phyloP scores from a whole-genome alignment of 2,113 vertebrate species.

The Tonatia bakeri region DNA sequence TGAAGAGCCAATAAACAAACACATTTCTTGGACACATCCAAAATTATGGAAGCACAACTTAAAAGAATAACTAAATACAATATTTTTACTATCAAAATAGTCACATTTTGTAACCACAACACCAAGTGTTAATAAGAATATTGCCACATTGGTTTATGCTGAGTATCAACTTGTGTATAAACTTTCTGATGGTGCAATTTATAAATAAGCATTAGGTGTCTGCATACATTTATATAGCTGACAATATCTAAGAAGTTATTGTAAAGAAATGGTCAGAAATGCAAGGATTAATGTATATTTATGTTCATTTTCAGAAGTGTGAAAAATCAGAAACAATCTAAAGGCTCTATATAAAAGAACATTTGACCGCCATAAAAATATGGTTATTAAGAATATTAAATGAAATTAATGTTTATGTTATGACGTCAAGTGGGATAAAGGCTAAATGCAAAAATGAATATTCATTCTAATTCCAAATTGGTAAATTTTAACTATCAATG shows the following conservation, averaged over 20 bases:
- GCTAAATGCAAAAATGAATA: neutral
- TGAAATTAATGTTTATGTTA: neutral
- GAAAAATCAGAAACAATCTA: neutral
- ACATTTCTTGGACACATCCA: neutral
- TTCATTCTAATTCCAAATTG: neutral
- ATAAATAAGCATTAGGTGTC: neutral
- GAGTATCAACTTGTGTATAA: neutral
- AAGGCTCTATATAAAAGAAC: neutral
- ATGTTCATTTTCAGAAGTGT: neutral
- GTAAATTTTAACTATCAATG: neutral
- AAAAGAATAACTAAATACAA: neutral
- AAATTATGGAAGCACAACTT: neutral
- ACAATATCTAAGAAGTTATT: neutral
- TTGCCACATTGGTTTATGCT: neutral
- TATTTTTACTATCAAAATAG: neutral
- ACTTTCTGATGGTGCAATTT: neutral
- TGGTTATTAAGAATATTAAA: neutral
- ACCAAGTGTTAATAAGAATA: neutral
- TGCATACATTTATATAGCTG: neutral
- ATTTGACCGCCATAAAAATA: neutral
- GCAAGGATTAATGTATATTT: neutral
- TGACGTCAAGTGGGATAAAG: neutral
- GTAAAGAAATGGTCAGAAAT: conserved; percentile 14
- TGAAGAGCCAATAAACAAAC: neutral
- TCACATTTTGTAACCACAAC: neutral